Evolutionary conservation across 2,113 vertebrate genomes (phyloP), one percentile per base, ranked within the genome.

Genomic region (Thoracochromis brauschi): DNA sequence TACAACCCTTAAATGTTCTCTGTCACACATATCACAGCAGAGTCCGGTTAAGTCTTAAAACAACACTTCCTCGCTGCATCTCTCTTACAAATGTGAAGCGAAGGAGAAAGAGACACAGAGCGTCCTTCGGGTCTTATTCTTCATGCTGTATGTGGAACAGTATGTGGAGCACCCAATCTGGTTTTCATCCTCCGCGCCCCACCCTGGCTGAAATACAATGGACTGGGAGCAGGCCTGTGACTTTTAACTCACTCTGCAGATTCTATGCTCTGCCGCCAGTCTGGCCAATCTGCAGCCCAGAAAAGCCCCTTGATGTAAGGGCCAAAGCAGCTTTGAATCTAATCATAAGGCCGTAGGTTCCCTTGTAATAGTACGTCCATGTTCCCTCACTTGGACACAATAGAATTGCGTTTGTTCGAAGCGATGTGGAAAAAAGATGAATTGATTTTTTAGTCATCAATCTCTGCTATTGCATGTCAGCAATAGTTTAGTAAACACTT

Each of bases 291-390:
- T 91, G 91, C 88, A 90, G 93, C 85, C 87, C 82, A 79, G 91
- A 93, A 92, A 92, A 91, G 58, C 92, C 93, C 93, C 94, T 96
- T 96, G 94, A 96, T 96, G 96, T 95, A 84, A 90, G 71, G 55
- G 91, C 93, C 93, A 94, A 92, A 90, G 91, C 95, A 95, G 95
- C 95, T 94, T 95, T 96, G 93, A 96, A 96, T 96, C 89, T 88
- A 92, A 95, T 96, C 96, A 94, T 92, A 94, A 89, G 95, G 92
- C 94, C 93, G 87, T 92, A 94, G 95, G 93, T 95, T 95, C 85
- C 89, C 94, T 93, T 96, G 95, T 93, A 95, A 95, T 94, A 93
- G 90, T 85, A 81, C 88, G 92, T 95, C 94, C 95, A 93, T 95
- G 95, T 95, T 96, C 93, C 91, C 85, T 91, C 86, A 86, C 89